These are phyloP conservation scores for Heterodera filipjevi DNA, from an alignment of 2,888 invertebrate species.

Conservation along the genomic window DNA sequence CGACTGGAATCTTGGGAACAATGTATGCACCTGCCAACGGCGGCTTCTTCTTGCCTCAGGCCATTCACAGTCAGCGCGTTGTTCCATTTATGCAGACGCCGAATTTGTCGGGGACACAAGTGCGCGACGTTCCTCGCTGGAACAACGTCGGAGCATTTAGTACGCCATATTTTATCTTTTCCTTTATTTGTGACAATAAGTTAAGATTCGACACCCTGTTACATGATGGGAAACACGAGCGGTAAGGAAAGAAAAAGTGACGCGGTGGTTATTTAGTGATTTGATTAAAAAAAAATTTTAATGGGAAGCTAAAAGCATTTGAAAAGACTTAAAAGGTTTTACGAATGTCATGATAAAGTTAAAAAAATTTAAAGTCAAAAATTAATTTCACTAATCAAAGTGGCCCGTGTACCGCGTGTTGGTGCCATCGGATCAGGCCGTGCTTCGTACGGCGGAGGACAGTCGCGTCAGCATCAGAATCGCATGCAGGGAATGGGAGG, in stretches of 20 bases:
- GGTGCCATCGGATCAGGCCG: slow-evolving; percentile 33
- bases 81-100: slow-evolving; percentile 68
- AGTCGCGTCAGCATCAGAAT: slow-evolving; percentile 31
- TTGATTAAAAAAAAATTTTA: no score
- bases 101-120: background rate
- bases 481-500: slow-evolving; percentile 37
- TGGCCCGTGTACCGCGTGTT: slow-evolving; percentile 38
- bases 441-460: slow-evolving; percentile 36
- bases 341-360: no score
- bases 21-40: slow-evolving; percentile 56
- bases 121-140: slow-evolving; percentile 44
- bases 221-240: slow-evolving; percentile 42
- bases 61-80: slow-evolving; percentile 41
- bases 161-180: background rate
- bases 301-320: no score
- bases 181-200: background rate
- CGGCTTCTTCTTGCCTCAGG: slow-evolving; percentile 58
- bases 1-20: slow-evolving; percentile 40
- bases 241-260: no score
- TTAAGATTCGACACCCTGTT: slow-evolving; percentile 36
- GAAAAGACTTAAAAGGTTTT: no score
- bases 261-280: no score
- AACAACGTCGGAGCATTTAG: slow-evolving; percentile 20
- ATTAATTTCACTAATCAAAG: slow-evolving; percentile 21
- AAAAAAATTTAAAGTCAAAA: background rate